Base-by-base conservation (phyloP, 1,140 invertebrate species). In the Zaprionus kolodkinae region DNA sequence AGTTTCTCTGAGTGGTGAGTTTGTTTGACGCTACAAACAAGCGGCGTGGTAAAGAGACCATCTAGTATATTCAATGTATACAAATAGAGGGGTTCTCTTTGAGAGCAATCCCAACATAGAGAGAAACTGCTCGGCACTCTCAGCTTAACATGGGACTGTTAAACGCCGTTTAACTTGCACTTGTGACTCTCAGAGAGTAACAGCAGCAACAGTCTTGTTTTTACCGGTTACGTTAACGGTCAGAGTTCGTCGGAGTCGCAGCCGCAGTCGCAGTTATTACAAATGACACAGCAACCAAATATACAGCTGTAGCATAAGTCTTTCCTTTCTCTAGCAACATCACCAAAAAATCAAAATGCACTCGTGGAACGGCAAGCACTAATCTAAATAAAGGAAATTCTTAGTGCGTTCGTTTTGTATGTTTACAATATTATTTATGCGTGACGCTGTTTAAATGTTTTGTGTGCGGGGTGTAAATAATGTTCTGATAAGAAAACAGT, bases 181-280 rank as follows among this genome's bases (percentile, higher is more conserved):
- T 72, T 57, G 43, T 64, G 68, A 40, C 40, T 62, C 65, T 69
- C 65, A 40, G 54, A 70, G 67, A 75, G 54, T 63, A 75, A 72
- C 55, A 55, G 43, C 65, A 72, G 61, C 70, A 70, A 74, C 72
- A 74, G 74, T 76, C 69, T 76, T 67, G 56, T 76, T 76, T 72
- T 72, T 56, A 69, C 74, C 74, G 74, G 74, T 76, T 66, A 72
- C 63, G 56, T 65, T 55, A 72, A 66, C 74, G 74, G 74, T 66
- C 61, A 48, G 17, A 48, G 69, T 66, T 50, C 74, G 69, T 72
- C 61, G 69, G 30, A 60, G 62, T 69, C 64, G 71, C 17, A 43
- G 30, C 30, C 21, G 21, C 21, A 30, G 50, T 55, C 57, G 71
- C 50, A 73, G 30, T 69, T 59, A 64, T 70, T 43, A 70, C 6